Conservation (phyloP, 2,888 invertebrate species). For the Drosophila koepferae region DNA sequence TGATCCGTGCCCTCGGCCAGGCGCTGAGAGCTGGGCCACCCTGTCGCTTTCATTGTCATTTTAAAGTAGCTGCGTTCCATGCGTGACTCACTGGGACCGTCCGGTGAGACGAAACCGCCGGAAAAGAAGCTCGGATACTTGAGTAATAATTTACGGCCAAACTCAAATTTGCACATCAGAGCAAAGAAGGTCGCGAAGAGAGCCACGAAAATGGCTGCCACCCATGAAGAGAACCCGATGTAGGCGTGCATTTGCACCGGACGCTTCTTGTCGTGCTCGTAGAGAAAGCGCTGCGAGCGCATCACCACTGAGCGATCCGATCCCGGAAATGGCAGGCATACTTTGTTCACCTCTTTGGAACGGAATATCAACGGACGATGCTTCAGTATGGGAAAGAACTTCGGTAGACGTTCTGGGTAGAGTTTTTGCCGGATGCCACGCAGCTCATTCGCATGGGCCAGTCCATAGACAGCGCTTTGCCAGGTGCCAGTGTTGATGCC, state of each 20-base stretch:
- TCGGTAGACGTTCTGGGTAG: conserved; percentile 88
- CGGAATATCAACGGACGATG: conserved; percentile 87
- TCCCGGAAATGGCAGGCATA: conserved; percentile 93
- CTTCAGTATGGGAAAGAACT: conserved; percentile 87
- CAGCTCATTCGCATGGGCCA: conserved; percentile 89
- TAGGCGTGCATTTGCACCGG: conserved; percentile 93
- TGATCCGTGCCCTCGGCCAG: conserved; percentile 86
- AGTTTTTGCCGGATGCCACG: conserved; percentile 88
- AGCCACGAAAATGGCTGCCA: conserved; percentile 86
- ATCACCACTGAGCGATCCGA: conserved; percentile 93
- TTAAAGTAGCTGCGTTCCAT: conserved; percentile 88
- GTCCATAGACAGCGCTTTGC: conserved; percentile 93
- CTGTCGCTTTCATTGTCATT: conserved; percentile 90
- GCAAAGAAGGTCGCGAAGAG: conserved; percentile 88
- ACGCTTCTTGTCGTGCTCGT: conserved; percentile 88
- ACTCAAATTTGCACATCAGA: conserved; percentile 87
- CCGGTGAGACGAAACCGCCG: conserved; percentile 88
- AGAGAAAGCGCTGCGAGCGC: conserved; percentile 92
- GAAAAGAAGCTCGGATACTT: conserved; percentile 91
- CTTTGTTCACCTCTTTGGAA: conserved; percentile 85
- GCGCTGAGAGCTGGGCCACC: conserved; percentile 90
- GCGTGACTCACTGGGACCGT: conserved; percentile 88
- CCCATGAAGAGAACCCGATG: conserved; percentile 87
- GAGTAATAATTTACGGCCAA: conserved; percentile 88
- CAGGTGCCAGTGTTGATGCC: conserved; percentile 93